Evolutionary conservation across 2,797 vertebrate species (phyloP), one percentile per base, ranked within the genome.

Genomic region (Adrianichthys oophorus): DNA sequence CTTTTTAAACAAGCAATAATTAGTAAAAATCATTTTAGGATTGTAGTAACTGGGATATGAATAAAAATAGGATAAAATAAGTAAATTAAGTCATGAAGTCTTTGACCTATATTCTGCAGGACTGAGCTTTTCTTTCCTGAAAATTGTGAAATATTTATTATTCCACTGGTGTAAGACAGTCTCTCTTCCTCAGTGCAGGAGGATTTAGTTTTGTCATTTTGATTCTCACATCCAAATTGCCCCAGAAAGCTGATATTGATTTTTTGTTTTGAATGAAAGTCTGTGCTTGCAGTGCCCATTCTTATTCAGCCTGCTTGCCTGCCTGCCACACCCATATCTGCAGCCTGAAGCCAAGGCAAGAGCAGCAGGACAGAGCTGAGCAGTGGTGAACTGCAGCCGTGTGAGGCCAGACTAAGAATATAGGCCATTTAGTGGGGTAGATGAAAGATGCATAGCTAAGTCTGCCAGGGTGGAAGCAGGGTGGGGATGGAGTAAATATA

Each of bases 381-480:
- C 66, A 52, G 67, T 8, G 15, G 62, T 72, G 70, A 78, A 79
- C 78, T 78, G 63, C 62, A 70, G 63, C 50, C 78, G 70, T 67
- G 65, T 40, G 37, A 64, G 74, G 69, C 82, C 76, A 74, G 76
- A 78, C 72, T 66, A 42, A 64, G 78, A 87, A 89, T 90, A 86
- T 91, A 88, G 89, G 89, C 89, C 89, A 89, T 66, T 58, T 60
- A 65, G 68, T 65, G 58, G 56, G 18, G 51, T 59, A 51, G 75
- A 87, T 90, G 68, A 88, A 86, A 89, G 81, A 87, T 83, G 74
- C 86, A 85, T 78, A 64, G 68, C 47, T 29, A 37, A 74, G 79
- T 67, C 79, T 79, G 70, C 58, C 14, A 17, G 72, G 68, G 52
- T 68, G 67, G 69, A 74, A 65, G 78, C 54, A 26, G 84, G 84